Conservation (phyloP, 2,797 vertebrate genomes). For the Heliangelus exortis region DNA sequence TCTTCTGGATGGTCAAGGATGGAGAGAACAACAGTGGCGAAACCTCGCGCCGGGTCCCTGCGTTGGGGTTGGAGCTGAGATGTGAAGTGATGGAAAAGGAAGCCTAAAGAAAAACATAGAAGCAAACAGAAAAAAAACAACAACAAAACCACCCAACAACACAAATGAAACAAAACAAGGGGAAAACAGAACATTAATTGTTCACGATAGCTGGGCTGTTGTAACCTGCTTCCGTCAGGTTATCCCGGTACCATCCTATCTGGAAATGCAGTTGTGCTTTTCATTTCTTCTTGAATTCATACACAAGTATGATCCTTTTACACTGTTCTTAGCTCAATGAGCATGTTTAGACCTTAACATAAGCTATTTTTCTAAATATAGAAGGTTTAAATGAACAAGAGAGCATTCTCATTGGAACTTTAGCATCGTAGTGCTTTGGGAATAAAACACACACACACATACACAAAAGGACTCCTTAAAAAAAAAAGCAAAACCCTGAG, state of each 20-base stretch:
- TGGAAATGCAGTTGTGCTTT: constrained; percentile 74
- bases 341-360: constrained; percentile 85
- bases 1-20: background rate
- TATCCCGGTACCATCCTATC: constrained; percentile 75
- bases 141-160: background rate
- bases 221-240: constrained; percentile 62
- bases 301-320: constrained; percentile 83
- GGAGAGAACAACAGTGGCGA: background rate
- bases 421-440: constrained; percentile 82
- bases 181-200: background rate
- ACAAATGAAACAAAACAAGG: background rate
- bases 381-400: constrained; percentile 84
- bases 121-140: background rate
- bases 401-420: constrained; percentile 82
- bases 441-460: constrained; percentile 70
- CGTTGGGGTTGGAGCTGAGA: background rate
- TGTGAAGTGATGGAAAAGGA: background rate
- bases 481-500: constrained; percentile 80
- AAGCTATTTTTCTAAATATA: constrained; percentile 88
- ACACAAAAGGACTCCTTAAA: constrained; percentile 84
- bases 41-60: background rate
- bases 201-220: constrained; percentile 43
- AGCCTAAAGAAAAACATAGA: background rate
- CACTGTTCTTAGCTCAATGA: constrained; percentile 87
- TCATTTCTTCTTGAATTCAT: constrained; percentile 82